phyloP scores from a whole-genome alignment of 2,113 vertebrate genomes.

The Zosterops lateralis region DNA sequence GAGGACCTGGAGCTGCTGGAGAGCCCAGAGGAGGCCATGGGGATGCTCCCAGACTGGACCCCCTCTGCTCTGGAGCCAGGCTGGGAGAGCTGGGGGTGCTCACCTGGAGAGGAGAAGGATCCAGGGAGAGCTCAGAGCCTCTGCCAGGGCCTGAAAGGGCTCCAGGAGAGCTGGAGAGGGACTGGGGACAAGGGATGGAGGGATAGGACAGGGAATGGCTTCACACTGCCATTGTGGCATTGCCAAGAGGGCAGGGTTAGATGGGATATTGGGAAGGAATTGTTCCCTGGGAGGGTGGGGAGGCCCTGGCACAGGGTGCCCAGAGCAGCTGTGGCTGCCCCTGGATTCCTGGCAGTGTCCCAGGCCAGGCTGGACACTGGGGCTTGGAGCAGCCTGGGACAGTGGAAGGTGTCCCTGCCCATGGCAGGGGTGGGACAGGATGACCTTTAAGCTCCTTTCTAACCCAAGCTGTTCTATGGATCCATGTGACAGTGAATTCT shows the following conservation, averaged over 20 bases:
- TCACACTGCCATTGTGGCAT: not conserved
- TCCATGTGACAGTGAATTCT: not conserved
- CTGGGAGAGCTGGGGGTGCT: not conserved
- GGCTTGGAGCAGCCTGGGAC: too few relatives aligned
- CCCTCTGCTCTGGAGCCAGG: not conserved
- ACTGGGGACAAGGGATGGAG: not conserved
- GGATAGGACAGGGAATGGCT: not conserved
- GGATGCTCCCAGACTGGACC: not conserved
- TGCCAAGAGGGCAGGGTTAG: rapidly evolving
- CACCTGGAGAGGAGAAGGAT: not conserved
- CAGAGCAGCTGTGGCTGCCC: too few relatives aligned
- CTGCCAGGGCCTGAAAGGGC: not conserved
- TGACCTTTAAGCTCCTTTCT: not conserved
- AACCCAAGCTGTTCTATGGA: not conserved
- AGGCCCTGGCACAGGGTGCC: too few relatives aligned
- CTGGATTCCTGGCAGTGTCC: too few relatives aligned
- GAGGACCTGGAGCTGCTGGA: not conserved
- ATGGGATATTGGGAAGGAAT: not conserved
- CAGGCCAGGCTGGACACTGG: too few relatives aligned
- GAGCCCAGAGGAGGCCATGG: rapidly evolving
- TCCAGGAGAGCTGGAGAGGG: not conserved
- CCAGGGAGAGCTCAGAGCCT: not conserved
- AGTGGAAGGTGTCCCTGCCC: not conserved
- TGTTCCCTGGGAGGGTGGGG: too few relatives aligned
- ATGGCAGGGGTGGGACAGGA: not conserved